phyloP scores from a whole-genome alignment of 1,140 invertebrate genomes.

The Holotrichia oblita region DNA sequence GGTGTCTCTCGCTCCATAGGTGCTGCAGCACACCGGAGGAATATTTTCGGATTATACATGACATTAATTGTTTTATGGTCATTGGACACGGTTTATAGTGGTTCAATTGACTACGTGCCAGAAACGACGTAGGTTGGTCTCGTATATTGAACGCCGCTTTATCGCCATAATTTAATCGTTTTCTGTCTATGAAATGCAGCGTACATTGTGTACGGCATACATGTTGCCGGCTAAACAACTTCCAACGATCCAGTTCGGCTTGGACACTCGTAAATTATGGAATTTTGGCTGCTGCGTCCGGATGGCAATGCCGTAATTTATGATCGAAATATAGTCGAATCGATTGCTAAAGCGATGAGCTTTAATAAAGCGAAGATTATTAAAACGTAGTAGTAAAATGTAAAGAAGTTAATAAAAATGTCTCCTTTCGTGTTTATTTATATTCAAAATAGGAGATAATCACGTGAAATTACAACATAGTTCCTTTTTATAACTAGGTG shows the following conservation, averaged over 20 bases:
- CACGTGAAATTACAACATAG: no score
- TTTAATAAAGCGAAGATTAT: not conserved
- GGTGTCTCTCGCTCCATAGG: not conserved
- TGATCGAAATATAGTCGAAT: not conserved
- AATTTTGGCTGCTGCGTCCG: not conserved
- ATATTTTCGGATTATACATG: slow-evolving; percentile 18
- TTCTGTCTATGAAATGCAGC: not conserved
- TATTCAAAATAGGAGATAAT: no score
- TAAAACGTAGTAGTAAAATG: not conserved
- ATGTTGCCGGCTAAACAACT: not conserved
- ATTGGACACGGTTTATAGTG: slow-evolving; percentile 2
- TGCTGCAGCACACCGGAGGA: not conserved
- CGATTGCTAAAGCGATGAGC: not conserved
- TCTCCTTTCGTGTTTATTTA: not conserved
- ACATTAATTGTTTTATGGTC: slow-evolving; percentile 11
- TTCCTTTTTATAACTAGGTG: no score
- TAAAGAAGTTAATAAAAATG: slow-evolving; percentile 9
- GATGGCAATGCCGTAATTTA: not conserved
- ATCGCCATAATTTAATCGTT: not conserved
- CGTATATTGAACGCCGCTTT: slow-evolving; percentile 15
- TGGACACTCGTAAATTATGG: not conserved
- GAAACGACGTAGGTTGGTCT: not conserved
- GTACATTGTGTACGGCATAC: not conserved
- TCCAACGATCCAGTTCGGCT: not conserved
- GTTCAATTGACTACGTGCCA: slow-evolving; percentile 19